Evolutionary conservation across 2,888 invertebrate genomes (phyloP).

Genomic region (Petrophora chlorosata): DNA sequence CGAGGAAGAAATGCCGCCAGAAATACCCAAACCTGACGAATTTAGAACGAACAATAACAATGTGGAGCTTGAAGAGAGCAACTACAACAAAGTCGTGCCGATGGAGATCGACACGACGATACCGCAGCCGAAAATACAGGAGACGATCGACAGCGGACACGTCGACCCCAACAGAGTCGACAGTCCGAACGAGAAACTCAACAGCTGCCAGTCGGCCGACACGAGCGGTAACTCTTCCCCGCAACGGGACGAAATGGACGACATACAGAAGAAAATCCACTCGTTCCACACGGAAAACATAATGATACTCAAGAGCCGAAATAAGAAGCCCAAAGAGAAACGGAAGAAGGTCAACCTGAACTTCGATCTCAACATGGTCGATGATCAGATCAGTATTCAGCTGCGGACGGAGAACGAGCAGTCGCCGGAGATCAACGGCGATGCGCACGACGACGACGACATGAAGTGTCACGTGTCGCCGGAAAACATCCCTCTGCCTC

Average conservation of each 20-base stretch:
- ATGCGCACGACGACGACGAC: conserved; percentile 66
- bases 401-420: conserved; percentile 67
- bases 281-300: conserved; percentile 86
- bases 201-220: conserved; percentile 72
- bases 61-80: conserved; percentile 63
- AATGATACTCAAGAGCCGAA: conserved; percentile 83
- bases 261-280: conserved; percentile 85
- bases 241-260: conserved; percentile 83
- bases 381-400: conserved; percentile 79
- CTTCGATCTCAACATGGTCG: conserved; percentile 80
- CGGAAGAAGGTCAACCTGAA: conserved; percentile 82
- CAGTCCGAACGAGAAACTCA: conserved; percentile 67
- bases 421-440: conserved; percentile 65
- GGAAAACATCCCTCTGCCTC: conserved; percentile 71
- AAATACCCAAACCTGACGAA: conserved; percentile 59
- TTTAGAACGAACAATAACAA: conserved; percentile 68
- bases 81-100: conserved; percentile 70
- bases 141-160: conserved; percentile 55
- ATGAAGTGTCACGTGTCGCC: conserved; percentile 61
- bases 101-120: conserved; percentile 77
- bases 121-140: conserved; percentile 67
- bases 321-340: conserved; percentile 83
- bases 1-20: conserved; percentile 66
- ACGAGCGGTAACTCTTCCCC: conserved; percentile 80
- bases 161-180: conserved; percentile 60